These are phyloP conservation scores for Octodonta nipae DNA, from an alignment of 2,888 invertebrate species.

Conservation along the genomic window DNA sequence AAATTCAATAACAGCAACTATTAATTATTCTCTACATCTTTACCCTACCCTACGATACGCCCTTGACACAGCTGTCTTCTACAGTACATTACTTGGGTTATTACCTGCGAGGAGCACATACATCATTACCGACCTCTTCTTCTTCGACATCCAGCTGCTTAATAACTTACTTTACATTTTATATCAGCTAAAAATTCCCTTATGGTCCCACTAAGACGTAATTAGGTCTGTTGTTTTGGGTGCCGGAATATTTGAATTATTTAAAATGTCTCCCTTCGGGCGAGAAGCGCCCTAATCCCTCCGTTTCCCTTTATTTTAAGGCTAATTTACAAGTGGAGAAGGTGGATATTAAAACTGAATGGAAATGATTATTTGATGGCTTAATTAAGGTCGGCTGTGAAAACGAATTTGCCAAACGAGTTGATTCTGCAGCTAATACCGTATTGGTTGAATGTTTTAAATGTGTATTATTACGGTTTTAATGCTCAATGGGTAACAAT, in stretches of 20 bases:
- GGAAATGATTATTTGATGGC: conserved; percentile 1
- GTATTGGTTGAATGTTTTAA: no score
- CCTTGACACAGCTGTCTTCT: no score
- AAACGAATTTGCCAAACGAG: no score
- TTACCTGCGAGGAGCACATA: conserved; percentile 17
- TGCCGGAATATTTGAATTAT: conserved; percentile 9
- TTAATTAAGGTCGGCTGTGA: no score
- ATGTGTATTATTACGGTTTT: no score
- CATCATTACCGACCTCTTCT: conserved; percentile 17
- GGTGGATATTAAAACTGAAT: conserved; percentile 1
- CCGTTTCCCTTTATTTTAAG: conserved; percentile 2
- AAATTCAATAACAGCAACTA: no score
- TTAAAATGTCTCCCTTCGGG: conserved; percentile 5
- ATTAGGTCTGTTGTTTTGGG: conserved; percentile 10
- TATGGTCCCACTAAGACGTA: conserved; percentile 10
- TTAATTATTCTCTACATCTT: no score
- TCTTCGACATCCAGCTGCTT: conserved; percentile 13
- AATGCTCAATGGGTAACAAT: no score
- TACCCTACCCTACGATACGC: no score
- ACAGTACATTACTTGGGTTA: conserved; percentile 19
- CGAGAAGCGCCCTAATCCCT: not conserved
- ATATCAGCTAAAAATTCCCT: conserved; percentile 17
- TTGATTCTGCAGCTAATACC: no score
- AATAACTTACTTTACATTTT: conserved; percentile 23
- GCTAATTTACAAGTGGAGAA: conserved; percentile 4